These are phyloP conservation scores for Colaptes auratus DNA, from an alignment of 2,113 vertebrate genomes.

Conservation along the genomic window DNA sequence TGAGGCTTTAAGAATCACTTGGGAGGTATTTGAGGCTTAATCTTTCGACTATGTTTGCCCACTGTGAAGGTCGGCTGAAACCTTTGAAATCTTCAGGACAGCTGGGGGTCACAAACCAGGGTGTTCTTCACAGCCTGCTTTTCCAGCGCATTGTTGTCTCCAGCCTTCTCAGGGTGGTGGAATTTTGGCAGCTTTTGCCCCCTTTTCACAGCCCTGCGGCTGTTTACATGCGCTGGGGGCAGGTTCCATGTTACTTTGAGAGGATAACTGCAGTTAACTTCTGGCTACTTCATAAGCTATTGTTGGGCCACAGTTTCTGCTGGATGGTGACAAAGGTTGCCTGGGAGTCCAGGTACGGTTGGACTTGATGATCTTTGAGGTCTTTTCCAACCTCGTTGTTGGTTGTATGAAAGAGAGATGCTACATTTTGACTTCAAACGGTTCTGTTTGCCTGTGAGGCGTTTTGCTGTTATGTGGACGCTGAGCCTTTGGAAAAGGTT, in stretches of 20 bases:
- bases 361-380: too few relatives aligned
- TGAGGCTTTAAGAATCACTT: background rate
- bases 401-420: too few relatives aligned
- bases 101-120: fast-evolving
- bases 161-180: background rate
- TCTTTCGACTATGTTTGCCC: background rate
- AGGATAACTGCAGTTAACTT: background rate
- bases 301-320: background rate
- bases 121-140: background rate
- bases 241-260: background rate
- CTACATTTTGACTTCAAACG: background rate
- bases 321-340: background rate
- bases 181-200: background rate
- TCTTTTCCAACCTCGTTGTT: too few relatives aligned
- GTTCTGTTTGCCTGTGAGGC: fast-evolving
- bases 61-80: fast-evolving
- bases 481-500: background rate
- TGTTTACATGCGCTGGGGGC: fast-evolving
- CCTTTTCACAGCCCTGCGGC: background rate
- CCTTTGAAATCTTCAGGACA: background rate
- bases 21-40: background rate
- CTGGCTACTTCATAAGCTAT: background rate
- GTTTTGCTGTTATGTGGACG: background rate
- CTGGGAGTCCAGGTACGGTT: too few relatives aligned
- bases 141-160: background rate